phyloP scores from a whole-genome alignment of 2,797 vertebrate genomes.

The Eulemur rubriventer region DNA sequence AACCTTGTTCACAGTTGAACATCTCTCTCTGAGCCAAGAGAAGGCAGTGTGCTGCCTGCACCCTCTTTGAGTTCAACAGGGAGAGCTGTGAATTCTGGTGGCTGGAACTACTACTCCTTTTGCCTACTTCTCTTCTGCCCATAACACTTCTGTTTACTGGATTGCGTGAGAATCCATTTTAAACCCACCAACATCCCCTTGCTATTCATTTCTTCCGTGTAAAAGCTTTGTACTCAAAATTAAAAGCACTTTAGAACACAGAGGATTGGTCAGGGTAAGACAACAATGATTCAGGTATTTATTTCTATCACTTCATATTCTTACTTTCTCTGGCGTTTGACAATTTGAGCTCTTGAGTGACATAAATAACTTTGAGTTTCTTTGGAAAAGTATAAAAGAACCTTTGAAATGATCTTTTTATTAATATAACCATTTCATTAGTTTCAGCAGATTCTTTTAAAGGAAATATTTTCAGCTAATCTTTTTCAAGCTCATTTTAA shows the following conservation, averaged over 20 bases:
- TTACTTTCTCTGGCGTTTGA: not conserved
- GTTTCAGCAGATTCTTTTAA: not conserved
- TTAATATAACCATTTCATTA: not conserved
- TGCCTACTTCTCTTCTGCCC: not conserved
- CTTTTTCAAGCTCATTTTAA: not conserved
- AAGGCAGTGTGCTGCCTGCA: not conserved
- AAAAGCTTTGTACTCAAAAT: not conserved
- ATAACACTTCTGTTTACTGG: not conserved
- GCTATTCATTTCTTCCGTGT: not conserved
- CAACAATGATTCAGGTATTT: not conserved
- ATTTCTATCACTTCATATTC: not conserved
- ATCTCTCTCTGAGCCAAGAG: not conserved
- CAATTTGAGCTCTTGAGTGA: not conserved
- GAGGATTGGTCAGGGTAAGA: not conserved
- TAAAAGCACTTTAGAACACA: not conserved
- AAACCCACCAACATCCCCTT: not conserved
- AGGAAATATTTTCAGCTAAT: not conserved
- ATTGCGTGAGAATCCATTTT: not conserved
- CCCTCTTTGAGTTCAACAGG: not conserved
- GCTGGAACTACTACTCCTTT: not conserved
- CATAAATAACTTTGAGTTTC: not conserved
- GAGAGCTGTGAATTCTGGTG: not conserved
- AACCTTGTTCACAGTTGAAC: not conserved
- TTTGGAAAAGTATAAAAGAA: not conserved
- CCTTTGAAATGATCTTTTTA: not conserved